Evolutionary conservation across 2,113 vertebrate genomes (phyloP), one percentile per base, ranked within the genome.

Genomic region (Excalfactoria chinensis): DNA sequence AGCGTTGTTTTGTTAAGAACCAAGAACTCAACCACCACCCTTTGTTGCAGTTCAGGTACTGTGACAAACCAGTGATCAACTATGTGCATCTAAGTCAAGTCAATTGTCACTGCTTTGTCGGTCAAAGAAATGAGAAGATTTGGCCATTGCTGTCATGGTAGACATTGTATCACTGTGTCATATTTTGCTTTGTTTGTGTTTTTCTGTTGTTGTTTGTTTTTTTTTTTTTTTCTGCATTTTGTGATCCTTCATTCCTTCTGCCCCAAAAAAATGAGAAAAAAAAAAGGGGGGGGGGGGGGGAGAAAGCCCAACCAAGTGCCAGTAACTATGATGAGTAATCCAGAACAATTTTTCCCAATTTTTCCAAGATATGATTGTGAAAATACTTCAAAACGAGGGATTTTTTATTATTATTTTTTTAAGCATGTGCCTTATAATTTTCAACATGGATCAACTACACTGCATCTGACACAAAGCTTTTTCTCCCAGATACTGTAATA

Each of bases 391-490:
- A 75, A 89, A 66, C 7, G 40, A 6, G 91, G 72, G 60, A 15
- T 22, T 43, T 49, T 96, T 93, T 87, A 13, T 41, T 41, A 13
- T 41, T 41, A 12, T 55, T 53, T 55, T 55, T 30, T 37, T 25
- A 75, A 89, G 79, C 74, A 94, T 10, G 92, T 96, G 97, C 96
- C 97, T 97, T 97, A 96, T 81, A 72, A 91, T 97, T 95, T 94
- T 76, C 92, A 91, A 83, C 86, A 78, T 91, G 76, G 95, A 86
- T 93, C 93, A 94, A n/a, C 83, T 74, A 70, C 95, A 55, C 48
- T 97, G 95, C 95, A 89, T 68, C 92, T 85, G 81, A 90, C 93
- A 59, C 53, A 62, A 86, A 95, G 85, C 84, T 84, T 87, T 71
- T 85, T 74, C 91, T 76, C 80, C 91, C 55, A 69, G 86, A 67